Percentiles rank a stretch among this genome's conserved stretches.
Conservation (phyloP, 2,888 invertebrate species). For the Dermolepida albohirtum region DNA sequence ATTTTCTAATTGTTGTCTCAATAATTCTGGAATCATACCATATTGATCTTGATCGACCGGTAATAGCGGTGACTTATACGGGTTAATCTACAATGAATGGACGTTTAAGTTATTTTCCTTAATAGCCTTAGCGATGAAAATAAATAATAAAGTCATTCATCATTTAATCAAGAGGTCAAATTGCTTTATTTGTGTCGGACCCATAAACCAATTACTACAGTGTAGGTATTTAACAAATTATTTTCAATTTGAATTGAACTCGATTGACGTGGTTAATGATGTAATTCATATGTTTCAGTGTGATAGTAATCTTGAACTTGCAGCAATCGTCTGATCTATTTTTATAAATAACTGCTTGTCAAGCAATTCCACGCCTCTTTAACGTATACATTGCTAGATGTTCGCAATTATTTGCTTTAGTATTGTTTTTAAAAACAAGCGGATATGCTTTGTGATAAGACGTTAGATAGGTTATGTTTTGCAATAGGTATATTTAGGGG, state of each 20-base stretch:
- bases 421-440: too few species aligned
- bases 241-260: conserved; percentile 4
- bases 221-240: conserved; percentile 7
- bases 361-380: background rate
- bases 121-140: background rate
- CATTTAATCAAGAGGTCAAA: conserved; percentile 2
- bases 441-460: too few species aligned
- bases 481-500: background rate
- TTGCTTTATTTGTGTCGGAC: conserved; percentile 4
- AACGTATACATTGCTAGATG: too few species aligned
- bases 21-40: conserved; percentile 74
- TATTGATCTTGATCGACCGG: conserved; percentile 77
- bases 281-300: background rate
- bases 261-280: conserved; percentile 1
- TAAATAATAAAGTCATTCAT: background rate
- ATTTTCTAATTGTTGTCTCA: conserved; percentile 70
- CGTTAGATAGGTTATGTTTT: too few species aligned
- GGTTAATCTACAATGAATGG: conserved; percentile 70
- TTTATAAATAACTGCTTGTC: conserved; percentile 1
- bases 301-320: conserved; percentile 21
- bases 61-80: conserved; percentile 74
- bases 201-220: background rate
- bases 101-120: conserved; percentile 8
- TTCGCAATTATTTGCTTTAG: too few species aligned
- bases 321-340: conserved; percentile 13